These are phyloP conservation scores for Zaprionus bogoriensis DNA, from an alignment of 2,888 invertebrate species.

Conservation along the genomic window DNA sequence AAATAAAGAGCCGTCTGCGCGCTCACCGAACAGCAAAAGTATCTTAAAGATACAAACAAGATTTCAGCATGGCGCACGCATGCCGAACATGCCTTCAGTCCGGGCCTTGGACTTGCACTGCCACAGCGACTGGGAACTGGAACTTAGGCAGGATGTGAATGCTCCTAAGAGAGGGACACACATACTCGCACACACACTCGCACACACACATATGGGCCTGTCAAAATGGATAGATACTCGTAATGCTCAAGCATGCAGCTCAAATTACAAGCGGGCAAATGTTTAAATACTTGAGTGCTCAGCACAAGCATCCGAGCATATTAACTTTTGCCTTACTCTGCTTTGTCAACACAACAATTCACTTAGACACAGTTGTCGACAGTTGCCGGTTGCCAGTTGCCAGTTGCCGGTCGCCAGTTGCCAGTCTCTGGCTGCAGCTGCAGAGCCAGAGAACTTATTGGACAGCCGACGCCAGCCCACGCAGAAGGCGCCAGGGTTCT, in stretches of 20 bases:
- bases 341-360: conserved; percentile 76
- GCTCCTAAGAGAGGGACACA: conserved; percentile 13
- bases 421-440: conserved; percentile 4
- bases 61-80: conserved; percentile 62
- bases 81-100: conserved; percentile 47
- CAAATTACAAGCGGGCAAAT: conserved; percentile 73
- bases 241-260: conserved; percentile 63
- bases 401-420: conserved; percentile 14
- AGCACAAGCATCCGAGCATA: conserved; percentile 55
- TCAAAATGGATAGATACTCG: conserved; percentile 52
- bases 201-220: conserved; percentile 8
- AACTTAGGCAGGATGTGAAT: conserved; percentile 39
- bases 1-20: conserved; percentile 62
- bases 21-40: conserved; percentile 67
- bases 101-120: conserved; percentile 14
- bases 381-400: conserved; percentile 27
- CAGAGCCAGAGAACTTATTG: conserved; percentile 3
- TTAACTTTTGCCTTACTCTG: conserved; percentile 64
- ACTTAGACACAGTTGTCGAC: conserved; percentile 53
- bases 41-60: conserved; percentile 75
- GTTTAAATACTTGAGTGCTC: conserved; percentile 78
- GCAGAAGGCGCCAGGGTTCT: not conserved
- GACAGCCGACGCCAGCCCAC: conserved; percentile 21
- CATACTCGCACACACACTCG: conserved; percentile 11
- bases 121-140: conserved; percentile 8